Evolutionary conservation across 2,797 vertebrate genomes (phyloP).

Genomic region (Graptemys geographica): DNA sequence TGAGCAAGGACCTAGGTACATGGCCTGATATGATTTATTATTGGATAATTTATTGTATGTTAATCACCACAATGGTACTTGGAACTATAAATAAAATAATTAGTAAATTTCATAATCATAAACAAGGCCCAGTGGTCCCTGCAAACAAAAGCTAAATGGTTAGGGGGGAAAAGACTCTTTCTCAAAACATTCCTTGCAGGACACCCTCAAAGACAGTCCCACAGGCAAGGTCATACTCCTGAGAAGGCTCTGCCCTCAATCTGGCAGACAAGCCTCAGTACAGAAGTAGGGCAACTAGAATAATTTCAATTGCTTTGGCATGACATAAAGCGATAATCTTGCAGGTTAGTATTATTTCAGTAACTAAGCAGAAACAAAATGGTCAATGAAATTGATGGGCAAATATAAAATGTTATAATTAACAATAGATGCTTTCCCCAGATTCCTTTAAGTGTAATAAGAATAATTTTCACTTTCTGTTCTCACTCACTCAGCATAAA

Average conservation of each 20-base stretch:
- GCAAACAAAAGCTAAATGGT: neutral
- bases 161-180: neutral
- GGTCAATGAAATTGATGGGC: neutral
- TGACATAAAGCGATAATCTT: neutral
- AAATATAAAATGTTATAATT: neutral
- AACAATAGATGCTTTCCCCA: neutral
- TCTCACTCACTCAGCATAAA: neutral
- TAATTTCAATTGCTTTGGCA: rapidly evolving
- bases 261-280: neutral
- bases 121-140: neutral
- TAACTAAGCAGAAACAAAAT: neutral
- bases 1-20: neutral
- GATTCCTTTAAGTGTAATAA: neutral
- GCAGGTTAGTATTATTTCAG: neutral
- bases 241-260: neutral
- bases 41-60: neutral
- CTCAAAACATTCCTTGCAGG: rapidly evolving
- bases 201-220: neutral
- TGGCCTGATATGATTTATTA: neutral
- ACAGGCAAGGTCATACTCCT: neutral
- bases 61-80: neutral
- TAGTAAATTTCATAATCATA: neutral
- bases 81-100: neutral
- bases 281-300: neutral
- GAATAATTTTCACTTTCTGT: neutral